These are phyloP conservation scores for Aporophyla nigra DNA, from an alignment of 2,888 invertebrate genomes.

Conservation along the genomic window DNA sequence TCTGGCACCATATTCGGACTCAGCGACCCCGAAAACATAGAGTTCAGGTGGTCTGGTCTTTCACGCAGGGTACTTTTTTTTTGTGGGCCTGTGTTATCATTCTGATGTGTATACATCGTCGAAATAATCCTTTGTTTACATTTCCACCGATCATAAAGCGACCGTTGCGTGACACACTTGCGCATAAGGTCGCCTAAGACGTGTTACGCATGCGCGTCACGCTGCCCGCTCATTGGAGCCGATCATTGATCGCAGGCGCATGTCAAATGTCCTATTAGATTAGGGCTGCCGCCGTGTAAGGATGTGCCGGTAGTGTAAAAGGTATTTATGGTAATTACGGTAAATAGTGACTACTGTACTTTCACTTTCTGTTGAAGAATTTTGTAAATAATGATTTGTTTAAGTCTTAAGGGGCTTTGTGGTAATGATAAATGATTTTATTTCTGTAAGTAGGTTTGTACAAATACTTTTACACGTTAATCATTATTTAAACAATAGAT, in stretches of 20 bases:
- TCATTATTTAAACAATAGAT: too few species aligned
- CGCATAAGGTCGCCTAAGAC: slow-evolving; percentile 45
- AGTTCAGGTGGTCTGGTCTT: too few species aligned
- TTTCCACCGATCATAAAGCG: slow-evolving; percentile 42
- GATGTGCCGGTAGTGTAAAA: slow-evolving; percentile 17
- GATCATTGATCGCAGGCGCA: slow-evolving; percentile 63
- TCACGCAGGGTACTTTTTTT: too few species aligned
- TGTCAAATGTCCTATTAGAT: slow-evolving; percentile 35
- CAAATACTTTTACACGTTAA: too few species aligned
- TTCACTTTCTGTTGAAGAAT: slow-evolving; percentile 11
- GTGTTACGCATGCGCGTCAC: slow-evolving; percentile 63
- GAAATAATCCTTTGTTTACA: slow-evolving; percentile 49
- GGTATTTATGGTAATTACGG: slow-evolving; percentile 11
- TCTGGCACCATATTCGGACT: too few species aligned
- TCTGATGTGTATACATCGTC: background rate
- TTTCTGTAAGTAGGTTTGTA: too few species aligned
- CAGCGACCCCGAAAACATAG: too few species aligned
- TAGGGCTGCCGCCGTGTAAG: slow-evolving; percentile 35
- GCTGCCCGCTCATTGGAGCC: slow-evolving; percentile 58
- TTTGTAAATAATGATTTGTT: background rate
- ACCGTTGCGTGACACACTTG: slow-evolving; percentile 63
- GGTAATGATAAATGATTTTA: too few species aligned
- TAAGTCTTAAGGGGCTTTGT: background rate
- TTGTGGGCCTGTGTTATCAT: too few species aligned
- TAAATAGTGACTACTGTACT: background rate